phyloP scores from a whole-genome alignment of 2,888 invertebrate genomes.

The Tetranychus truncatus region DNA sequence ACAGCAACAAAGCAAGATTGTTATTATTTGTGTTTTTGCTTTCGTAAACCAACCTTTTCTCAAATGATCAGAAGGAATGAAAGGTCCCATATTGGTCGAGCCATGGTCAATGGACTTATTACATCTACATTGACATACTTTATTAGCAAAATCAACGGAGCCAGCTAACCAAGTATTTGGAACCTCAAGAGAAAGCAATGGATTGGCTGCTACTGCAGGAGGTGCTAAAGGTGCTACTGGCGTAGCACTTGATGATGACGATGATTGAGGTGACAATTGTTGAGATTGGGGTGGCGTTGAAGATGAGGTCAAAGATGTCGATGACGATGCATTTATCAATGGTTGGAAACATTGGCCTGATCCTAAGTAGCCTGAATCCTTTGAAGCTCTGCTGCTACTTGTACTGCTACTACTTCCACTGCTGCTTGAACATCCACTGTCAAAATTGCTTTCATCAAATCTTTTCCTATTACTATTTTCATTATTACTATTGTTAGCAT shows the following conservation, averaged over 20 bases:
- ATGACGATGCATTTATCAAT: neutral
- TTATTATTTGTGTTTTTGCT: no score
- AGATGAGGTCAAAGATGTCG: neutral
- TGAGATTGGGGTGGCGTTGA: neutral
- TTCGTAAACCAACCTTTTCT: neutral
- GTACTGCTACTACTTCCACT: neutral
- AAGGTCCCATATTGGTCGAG: neutral
- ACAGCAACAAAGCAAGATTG: no score
- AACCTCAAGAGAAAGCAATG: neutral
- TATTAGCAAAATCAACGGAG: neutral
- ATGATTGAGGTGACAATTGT: neutral
- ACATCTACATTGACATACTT: neutral
- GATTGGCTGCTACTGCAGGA: neutral
- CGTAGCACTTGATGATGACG: neutral
- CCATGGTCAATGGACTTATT: neutral
- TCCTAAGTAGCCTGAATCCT: neutral
- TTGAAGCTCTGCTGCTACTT: neutral
- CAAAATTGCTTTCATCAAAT: neutral
- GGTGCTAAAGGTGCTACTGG: neutral
- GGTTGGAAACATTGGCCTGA: neutral
- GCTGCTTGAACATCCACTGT: neutral
- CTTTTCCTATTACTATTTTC: neutral
- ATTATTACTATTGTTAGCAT: neutral
- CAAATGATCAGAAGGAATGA: neutral
- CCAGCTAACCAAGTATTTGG: neutral